Evolutionary conservation across 2,797 vertebrate species (phyloP), one percentile per base, ranked within the genome.

Genomic region (Pseudomugil tenellus): DNA sequence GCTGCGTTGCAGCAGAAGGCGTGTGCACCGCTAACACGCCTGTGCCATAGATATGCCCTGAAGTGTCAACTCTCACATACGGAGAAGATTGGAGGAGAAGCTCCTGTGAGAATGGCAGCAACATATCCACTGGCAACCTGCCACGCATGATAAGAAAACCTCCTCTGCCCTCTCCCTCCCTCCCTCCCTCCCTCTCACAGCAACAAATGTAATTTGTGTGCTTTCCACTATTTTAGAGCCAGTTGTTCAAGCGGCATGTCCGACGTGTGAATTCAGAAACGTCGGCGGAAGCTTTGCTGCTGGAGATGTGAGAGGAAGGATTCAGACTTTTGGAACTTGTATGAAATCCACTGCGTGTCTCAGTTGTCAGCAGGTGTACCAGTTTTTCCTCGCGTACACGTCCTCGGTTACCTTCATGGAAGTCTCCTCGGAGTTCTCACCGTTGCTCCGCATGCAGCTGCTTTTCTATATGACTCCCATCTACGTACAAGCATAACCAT

Each of bases 41-140:
- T 75, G 88, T 85, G 90, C 83, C 83, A 80, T 51, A 70, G 84
- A 81, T 85, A 83, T 81, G 87, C 88, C 87, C 91, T 7, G 70
- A 89, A 90, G 87, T 90, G 89, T 91, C 89, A 89, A 82, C 77
- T 72, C 86, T 84, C 82, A 81, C 87, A 74, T 77, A 79, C 58
- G 64, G 70, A 74, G 56, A 68, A 68, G 80, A 81, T 83, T 83
- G 84, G 87, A 87, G 77, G 68, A 74, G 84, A 70, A 64, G 79
- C 66, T 79, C 84, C 86, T 51, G 72, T 73, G 87, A 88, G 86
- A 66, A 39, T 46, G 62, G 70, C 76, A 77, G 85, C 84, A 71
- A 67, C 77, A 75, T 80, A 77, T 87, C 86, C 70, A 64, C 82
- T 85, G 87, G 89, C 89, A 87, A 58, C 80, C 80, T 77, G 87